Evolutionary conservation across 2,888 invertebrate genomes (phyloP).

Genomic region (Deladenus siricidicola): DNA sequence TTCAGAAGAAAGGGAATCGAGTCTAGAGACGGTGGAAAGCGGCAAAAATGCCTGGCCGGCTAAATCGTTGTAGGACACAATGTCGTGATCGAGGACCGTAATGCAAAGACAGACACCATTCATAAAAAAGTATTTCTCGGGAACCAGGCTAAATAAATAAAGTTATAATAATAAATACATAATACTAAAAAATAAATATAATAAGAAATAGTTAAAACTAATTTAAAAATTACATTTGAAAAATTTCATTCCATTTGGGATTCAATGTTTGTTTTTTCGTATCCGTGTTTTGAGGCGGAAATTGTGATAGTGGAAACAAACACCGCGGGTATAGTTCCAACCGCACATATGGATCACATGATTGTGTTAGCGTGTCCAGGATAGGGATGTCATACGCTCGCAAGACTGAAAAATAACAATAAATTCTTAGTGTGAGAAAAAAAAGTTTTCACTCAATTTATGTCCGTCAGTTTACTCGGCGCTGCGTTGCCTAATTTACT

Average conservation of each 20-base stretch:
- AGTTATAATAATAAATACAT: no score
- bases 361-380: slow-evolving; percentile 22
- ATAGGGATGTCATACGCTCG: slow-evolving; percentile 24
- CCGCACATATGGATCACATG: slow-evolving; percentile 41
- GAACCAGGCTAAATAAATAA: slow-evolving; percentile 31
- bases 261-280: slow-evolving; percentile 36
- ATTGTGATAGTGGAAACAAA: slow-evolving; percentile 32
- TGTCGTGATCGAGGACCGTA: slow-evolving; percentile 43
- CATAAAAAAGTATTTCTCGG: slow-evolving; percentile 38
- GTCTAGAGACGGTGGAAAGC: slow-evolving; percentile 13
- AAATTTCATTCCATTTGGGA: slow-evolving; percentile 36
- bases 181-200: no score
- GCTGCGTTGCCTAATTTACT: no score
- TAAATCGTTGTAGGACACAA: slow-evolving; percentile 27
- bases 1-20: slow-evolving; percentile 11
- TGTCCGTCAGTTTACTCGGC: no score
- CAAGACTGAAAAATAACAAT: slow-evolving; percentile 28
- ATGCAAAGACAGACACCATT: slow-evolving; percentile 39
- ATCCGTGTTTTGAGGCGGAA: slow-evolving; percentile 35
- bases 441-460: no score
- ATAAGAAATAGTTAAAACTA: no score
- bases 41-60: slow-evolving; percentile 32
- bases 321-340: slow-evolving; percentile 41
- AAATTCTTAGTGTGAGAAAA: no score
- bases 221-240: slow-evolving; percentile 30